Evolutionary conservation across 53 echinoderm and acorn worm species (phyloP), one percentile per base, ranked within the genome.

Genomic region (Zoroaster sp.): DNA sequence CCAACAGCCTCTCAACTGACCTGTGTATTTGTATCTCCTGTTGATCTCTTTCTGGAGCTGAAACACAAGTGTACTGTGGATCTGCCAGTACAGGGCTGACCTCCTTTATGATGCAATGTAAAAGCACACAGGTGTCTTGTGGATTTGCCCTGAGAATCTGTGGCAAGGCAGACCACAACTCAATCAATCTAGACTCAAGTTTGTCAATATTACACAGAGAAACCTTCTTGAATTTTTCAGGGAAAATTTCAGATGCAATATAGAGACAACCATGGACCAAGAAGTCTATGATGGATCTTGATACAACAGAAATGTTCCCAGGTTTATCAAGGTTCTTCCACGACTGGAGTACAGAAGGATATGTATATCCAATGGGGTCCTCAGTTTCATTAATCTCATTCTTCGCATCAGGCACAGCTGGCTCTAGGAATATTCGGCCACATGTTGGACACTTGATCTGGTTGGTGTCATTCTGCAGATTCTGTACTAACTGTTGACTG

Each of bases 51-150:
- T 66, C 82, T 30, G 66, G 28, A 45, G 82, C 67, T 18, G 82
- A 67, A 40, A 40, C 36, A 13, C 66, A 25, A 42, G 82, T 67
- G 45, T 77, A 77, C 46, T 77, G 30, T 35, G 34, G 1, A 46
- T 59, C 59, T 66, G 42, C 15, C 4, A 88, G 35, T 2, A 78
- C 36, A 17, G 65, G 66, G 37, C 75, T 39, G 3, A 44, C n/a
- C 28, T 88, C 88, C 49, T 44, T 77, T 2, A 88, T 66, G 66
- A 88, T 77, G 35, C 45, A 71, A 34, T 88, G 88, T 34, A 88
- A 77, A 14, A 88, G 41, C 41, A 88, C 66, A 66, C 75, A 66
- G 10, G 77, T 40, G 28, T 88, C 88, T 77, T 88, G 66, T 39
- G 7, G 2, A 66, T 45, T 63, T 40, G 73, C 67, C 34, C 77